These are phyloP conservation scores for Caenorhabditis sulstoni DNA, from an alignment of 2,888 invertebrate genomes.

Conservation along the genomic window DNA sequence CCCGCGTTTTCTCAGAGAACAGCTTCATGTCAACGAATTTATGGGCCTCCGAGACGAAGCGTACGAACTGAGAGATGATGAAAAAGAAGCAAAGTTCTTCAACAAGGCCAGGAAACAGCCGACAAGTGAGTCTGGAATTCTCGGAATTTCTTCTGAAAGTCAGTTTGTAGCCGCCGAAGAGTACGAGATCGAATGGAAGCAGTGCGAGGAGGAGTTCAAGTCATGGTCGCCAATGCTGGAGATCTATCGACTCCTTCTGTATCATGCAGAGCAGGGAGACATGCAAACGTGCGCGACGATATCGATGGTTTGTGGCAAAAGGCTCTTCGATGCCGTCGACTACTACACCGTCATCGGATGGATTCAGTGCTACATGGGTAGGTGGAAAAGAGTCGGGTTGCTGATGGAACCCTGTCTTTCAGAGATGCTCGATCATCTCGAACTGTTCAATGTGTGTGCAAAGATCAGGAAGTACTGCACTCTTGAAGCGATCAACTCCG, in stretches of 20 bases:
- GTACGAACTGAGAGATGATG: slow-evolving; percentile 50
- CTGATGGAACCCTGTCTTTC: neutral
- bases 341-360: slow-evolving; percentile 61
- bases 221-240: slow-evolving; percentile 58
- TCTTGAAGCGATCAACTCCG: slow-evolving; percentile 49
- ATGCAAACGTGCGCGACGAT: slow-evolving; percentile 67
- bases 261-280: slow-evolving; percentile 65
- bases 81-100: slow-evolving; percentile 35
- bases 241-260: slow-evolving; percentile 44
- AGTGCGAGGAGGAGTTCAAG: slow-evolving; percentile 26
- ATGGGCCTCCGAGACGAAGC: slow-evolving; percentile 61
- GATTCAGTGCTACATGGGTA: slow-evolving; percentile 66
- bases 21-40: slow-evolving; percentile 56
- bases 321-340: slow-evolving; percentile 57
- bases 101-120: slow-evolving; percentile 40
- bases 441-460: slow-evolving; percentile 58
- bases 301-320: slow-evolving; percentile 61
- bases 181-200: slow-evolving; percentile 18
- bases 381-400: neutral
- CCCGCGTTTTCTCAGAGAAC: slow-evolving; percentile 38
- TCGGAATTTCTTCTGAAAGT: neutral
- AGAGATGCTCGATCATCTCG: slow-evolving; percentile 68
- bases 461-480: slow-evolving; percentile 61
- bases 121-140: slow-evolving; percentile 8
- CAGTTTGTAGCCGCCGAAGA: slow-evolving; percentile 27